Evolutionary conservation across 2,888 invertebrate genomes (phyloP).

Genomic region (Nomada goodeniana): DNA sequence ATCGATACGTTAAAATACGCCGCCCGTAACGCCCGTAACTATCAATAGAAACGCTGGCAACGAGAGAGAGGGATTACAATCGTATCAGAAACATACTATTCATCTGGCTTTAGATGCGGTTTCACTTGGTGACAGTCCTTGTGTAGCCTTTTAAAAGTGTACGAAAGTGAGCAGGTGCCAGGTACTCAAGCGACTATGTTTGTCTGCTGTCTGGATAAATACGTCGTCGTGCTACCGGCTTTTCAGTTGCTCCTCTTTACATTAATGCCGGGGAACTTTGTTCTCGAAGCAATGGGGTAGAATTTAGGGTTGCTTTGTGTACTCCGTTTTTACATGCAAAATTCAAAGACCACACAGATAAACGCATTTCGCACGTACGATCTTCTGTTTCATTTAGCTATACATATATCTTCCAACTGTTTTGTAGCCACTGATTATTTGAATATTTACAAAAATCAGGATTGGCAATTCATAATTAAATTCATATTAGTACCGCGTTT

Average conservation of each 20-base stretch:
- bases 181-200: constrained; percentile 58
- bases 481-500: not conserved
- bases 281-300: constrained; percentile 14
- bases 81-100: constrained; percentile 14
- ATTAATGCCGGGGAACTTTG: constrained; percentile 37
- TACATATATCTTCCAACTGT: too few relatives aligned
- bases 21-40: too few relatives aligned
- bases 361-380: not conserved
- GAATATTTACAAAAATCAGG: not conserved
- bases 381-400: too few relatives aligned
- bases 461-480: not conserved
- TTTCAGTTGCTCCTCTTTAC: constrained; percentile 38
- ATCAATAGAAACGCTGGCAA: not conserved
- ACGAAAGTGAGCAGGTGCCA: constrained; percentile 56
- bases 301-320: constrained; percentile 6
- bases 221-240: constrained; percentile 54
- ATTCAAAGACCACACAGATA: not conserved
- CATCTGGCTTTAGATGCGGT: not conserved
- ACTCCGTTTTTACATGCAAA: not conserved
- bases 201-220: constrained; percentile 71
- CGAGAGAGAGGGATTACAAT: not conserved
- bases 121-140: not conserved
- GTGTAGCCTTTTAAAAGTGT: constrained; percentile 23
- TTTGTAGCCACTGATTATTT: too few relatives aligned
- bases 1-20: not conserved